Evolutionary conservation across 2,113 vertebrate genomes (phyloP).

Genomic region (Chamaea fasciata): DNA sequence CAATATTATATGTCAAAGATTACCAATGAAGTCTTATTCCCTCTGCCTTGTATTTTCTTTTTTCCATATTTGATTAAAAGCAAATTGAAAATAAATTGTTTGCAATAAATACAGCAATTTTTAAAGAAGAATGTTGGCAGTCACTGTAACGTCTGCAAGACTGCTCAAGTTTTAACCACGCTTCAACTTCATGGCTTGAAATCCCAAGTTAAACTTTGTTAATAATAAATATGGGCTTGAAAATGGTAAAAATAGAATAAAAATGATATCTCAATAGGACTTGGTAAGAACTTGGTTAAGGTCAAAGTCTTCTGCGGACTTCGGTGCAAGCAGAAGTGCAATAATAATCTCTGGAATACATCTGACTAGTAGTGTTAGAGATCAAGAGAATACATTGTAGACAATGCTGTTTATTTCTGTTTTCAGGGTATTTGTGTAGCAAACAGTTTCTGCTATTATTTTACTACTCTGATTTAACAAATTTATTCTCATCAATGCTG

Average conservation of each 20-base stretch:
- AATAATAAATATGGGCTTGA: not conserved
- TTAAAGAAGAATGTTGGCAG: not conserved
- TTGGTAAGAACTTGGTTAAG: not conserved
- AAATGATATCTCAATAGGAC: not conserved
- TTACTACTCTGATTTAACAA: not conserved
- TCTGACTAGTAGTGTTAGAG: not conserved
- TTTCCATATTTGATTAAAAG: not conserved
- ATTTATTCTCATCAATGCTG: not conserved
- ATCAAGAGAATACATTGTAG: not conserved
- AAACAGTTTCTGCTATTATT: not conserved
- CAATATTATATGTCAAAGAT: not conserved
- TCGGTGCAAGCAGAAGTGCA: not conserved
- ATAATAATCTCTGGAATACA: not conserved
- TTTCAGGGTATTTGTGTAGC: not conserved
- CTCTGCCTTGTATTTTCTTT: not conserved
- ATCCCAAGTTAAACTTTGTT: not conserved
- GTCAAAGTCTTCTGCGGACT: not conserved
- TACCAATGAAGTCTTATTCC: not conserved
- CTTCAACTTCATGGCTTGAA: not conserved
- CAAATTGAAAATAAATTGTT: not conserved
- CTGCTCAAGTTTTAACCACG: rapidly evolving
- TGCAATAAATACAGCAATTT: not conserved
- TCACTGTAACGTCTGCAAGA: not conserved
- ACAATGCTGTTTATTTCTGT: not conserved
- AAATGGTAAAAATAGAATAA: not conserved